Conservation (phyloP, 2,888 invertebrate species). For the Asteroscopus sphinx region DNA sequence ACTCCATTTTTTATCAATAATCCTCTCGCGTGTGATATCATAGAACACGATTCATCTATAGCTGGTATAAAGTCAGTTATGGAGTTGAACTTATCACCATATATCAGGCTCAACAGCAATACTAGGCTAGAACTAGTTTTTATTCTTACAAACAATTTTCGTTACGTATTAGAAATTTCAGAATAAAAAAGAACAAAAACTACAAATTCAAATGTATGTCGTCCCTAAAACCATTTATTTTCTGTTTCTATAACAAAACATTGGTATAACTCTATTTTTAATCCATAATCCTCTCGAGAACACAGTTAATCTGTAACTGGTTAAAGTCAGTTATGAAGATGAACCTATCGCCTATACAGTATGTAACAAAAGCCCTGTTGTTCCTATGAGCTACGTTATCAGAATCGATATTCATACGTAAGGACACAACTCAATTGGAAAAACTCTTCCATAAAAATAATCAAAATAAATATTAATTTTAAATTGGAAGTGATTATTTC, state of each 20-base stretch:
- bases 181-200: constrained; percentile 24
- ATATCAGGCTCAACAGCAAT: neutral
- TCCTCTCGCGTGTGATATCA: neutral
- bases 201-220: constrained; percentile 18
- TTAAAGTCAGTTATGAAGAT: neutral
- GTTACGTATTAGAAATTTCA: no score
- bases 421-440: no score
- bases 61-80: neutral
- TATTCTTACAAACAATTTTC: no score
- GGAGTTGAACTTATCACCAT: neutral
- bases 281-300: constrained; percentile 5
- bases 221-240: constrained; percentile 8
- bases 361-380: no score
- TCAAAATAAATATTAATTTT: no score
- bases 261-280: constrained; percentile 11
- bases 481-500: no score
- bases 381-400: no score
- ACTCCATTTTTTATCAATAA: constrained; percentile 15
- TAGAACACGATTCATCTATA: neutral
- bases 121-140: neutral
- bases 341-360: neutral
- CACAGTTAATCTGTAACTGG: neutral
- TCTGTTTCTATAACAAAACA: constrained; percentile 9
- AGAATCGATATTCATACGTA: no score
- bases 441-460: no score